A percentile compares a stretch with the other conserved stretches of the same genome.
phyloP scores from a whole-genome alignment of 2,113 vertebrate species.

The Sinocyclocheilus anophthalmus region DNA sequence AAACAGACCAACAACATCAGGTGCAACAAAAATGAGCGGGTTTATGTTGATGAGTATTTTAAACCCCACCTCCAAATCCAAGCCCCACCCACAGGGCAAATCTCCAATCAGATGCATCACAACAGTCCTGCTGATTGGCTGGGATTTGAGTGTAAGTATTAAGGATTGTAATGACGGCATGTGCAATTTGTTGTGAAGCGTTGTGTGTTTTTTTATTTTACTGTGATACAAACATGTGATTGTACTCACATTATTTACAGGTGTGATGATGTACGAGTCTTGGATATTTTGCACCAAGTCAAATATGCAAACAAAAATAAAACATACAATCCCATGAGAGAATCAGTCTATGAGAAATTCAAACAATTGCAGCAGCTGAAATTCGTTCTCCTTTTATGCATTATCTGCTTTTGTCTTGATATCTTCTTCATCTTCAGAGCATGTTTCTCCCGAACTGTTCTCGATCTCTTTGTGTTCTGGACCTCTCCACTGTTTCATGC shows the following conservation, averaged over 20 bases:
- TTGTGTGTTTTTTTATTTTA: not conserved
- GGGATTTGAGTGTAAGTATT: not conserved
- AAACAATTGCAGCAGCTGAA: slow-evolving; percentile 26
- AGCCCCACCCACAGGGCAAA: slow-evolving; percentile 15
- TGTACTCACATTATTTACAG: not conserved
- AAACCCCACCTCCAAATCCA: not conserved
- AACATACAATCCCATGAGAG: not conserved
- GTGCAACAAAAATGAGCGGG: slow-evolving; percentile 44
- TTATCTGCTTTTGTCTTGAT: not conserved
- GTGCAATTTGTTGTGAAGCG: not conserved
- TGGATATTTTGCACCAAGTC: slow-evolving; percentile 18
- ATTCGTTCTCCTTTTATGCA: not conserved
- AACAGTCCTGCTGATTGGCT: slow-evolving; percentile 35
- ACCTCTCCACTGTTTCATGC: slow-evolving; percentile 5
- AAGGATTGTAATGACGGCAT: not conserved
- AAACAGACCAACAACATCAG: slow-evolving; percentile 9
- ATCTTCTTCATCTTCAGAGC: not conserved
- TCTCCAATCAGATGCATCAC: slow-evolving; percentile 1
- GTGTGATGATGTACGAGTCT: not conserved
- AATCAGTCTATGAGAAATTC: not conserved
- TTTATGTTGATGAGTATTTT: not conserved
- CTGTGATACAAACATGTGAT: not conserved
- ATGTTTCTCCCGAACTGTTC: slow-evolving; percentile 26
- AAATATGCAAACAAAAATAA: slow-evolving; percentile 23
- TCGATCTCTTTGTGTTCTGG: not conserved